Evolutionary conservation across 2,113 vertebrate genomes (phyloP), one percentile per base, ranked within the genome.

Genomic region (Ochotona curzoniae): DNA sequence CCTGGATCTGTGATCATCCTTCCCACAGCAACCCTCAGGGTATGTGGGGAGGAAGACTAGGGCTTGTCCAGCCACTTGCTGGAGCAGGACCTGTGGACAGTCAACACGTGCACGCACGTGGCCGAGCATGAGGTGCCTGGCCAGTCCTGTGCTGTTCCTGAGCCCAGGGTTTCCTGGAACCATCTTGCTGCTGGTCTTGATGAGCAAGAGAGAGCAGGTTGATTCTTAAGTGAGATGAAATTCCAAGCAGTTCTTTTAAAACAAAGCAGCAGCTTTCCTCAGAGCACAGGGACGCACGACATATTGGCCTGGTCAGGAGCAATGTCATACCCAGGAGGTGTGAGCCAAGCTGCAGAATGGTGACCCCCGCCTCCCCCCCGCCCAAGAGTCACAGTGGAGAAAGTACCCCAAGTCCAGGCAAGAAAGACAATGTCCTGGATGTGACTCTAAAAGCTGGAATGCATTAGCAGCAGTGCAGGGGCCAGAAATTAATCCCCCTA

Each of bases 401-500:
- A 78, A 78, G 76, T 10, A 3, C 5, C 1, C 0, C 0, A 14
- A 70, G 91, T 74, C 91, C 17, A 4, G 0, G 2, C 7, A 60
- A 15, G 23, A 8, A 8, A 86, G 74, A 75, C 67, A 87, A 87
- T 32, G 26, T 17, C 66, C 63, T 44, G 76, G 47, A 60, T 4
- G 2, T 5, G 30, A 75, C 86, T 90, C 67, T 28, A 47, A 66
- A 92, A 89, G 79, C 66, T 93, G 89, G 87, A 44, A 87, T 84
- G 81, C 87, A 84, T 92, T 47, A 95, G 78, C 78, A 28, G 54
- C 79, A 49, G 2, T 44, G 67, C 35, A 30, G 51, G 47, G 74
- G 28, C 63, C 54, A 60, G 74, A n/a, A 85, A 95, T 91, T 71
- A 89, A 95, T 95, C 90, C 81, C 87, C 60, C 87, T 95, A 94